Percentiles rank a stretch among this genome's conserved stretches.
phyloP scores from a whole-genome alignment of 2,113 vertebrate species.

The Hirundichthys speculiger region DNA sequence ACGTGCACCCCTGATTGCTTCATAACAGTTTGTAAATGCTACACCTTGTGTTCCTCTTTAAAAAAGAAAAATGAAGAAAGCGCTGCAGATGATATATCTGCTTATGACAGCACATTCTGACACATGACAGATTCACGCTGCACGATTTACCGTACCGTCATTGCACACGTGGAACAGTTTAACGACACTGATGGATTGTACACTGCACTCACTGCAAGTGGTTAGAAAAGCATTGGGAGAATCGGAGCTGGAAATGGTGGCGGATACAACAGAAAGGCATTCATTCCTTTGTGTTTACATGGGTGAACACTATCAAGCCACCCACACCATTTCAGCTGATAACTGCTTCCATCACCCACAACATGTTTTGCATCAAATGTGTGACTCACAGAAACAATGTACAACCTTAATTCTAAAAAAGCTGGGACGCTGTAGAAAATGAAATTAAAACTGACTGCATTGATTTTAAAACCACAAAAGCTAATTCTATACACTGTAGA shows the following conservation, averaged over 20 bases:
- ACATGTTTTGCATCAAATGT: no score
- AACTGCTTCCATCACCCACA: slow-evolving; percentile 4
- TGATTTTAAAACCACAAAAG: no score
- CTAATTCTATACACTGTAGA: no score
- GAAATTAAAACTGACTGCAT: no score
- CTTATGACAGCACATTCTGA: slow-evolving; percentile 51
- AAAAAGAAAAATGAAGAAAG: slow-evolving; percentile 6
- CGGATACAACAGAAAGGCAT: slow-evolving; percentile 24
- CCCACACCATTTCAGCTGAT: slow-evolving; percentile 51
- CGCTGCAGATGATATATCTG: slow-evolving; percentile 41
- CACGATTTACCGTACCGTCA: slow-evolving; percentile 56
- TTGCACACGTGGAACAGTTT: slow-evolving; percentile 54
- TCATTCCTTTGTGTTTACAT: slow-evolving; percentile 26
- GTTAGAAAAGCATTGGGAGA: slow-evolving; percentile 34
- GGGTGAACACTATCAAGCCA: slow-evolving; percentile 42
- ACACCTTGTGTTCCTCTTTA: slow-evolving; percentile 27
- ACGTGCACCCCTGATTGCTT: slow-evolving; percentile 15
- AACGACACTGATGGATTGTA: slow-evolving; percentile 60
- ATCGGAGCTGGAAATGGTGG: slow-evolving; percentile 22
- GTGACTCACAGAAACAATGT: no score
- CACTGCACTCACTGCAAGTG: slow-evolving; percentile 41
- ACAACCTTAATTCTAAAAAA: no score
- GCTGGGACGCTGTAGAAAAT: no score
- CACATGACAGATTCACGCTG: slow-evolving; percentile 62
- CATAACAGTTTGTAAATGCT: slow-evolving; percentile 38